Conservation (phyloP, 37 sponge, comb jelly and placozoan genomes). For the Aplysina aerophoba region DNA sequence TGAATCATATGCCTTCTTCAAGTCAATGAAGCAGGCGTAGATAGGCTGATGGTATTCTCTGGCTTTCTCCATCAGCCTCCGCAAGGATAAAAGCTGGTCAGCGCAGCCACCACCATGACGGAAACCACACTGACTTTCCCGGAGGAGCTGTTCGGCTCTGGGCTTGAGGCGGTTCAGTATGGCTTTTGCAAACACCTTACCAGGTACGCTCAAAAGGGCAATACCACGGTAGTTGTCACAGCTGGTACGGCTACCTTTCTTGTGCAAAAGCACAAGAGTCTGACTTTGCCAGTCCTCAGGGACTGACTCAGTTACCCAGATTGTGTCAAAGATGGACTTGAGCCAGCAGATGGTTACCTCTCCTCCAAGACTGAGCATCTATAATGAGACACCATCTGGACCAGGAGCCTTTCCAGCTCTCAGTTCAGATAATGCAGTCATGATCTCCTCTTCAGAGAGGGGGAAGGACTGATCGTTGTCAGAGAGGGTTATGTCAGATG, state of each 20-base stretch:
- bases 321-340: no score
- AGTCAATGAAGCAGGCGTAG: conserved; percentile 14
- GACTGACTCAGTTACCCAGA: no score
- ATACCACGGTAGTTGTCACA: conserved; percentile 23
- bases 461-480: background rate
- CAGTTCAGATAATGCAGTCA: background rate
- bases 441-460: background rate
- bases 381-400: background rate
- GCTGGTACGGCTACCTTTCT: background rate
- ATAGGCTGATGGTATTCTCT: conserved; percentile 11
- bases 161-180: conserved; percentile 2
- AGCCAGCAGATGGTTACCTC: background rate
- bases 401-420: background rate
- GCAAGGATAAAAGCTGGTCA: background rate
- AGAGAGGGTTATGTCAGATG: background rate
- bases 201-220: background rate
- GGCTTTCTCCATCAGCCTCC: background rate
- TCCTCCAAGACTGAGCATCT: background rate
- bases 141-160: conserved; percentile 5
- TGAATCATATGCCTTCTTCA: conserved; percentile 1
- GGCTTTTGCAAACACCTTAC: background rate
- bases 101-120: background rate
- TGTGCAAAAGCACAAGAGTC: background rate
- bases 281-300: background rate
- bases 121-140: conserved; percentile 5